These are phyloP conservation scores for Pteromalus puparum DNA, from an alignment of 1,140 invertebrate species.

Conservation along the genomic window DNA sequence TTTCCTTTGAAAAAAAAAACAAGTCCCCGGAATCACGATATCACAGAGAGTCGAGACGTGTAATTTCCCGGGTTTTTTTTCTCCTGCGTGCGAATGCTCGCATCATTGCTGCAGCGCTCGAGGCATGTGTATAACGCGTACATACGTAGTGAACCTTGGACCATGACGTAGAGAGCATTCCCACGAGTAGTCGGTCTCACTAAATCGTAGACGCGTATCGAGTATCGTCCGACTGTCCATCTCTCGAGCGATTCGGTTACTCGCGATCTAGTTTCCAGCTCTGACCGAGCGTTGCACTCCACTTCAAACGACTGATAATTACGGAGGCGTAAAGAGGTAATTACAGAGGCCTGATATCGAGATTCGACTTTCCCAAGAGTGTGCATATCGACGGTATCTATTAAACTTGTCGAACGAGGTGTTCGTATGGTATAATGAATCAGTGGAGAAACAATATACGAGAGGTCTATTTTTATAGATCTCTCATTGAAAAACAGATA, in stretches of 20 bases:
- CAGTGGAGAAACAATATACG: neutral
- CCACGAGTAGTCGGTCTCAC: conserved; percentile 34
- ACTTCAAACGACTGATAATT: conserved; percentile 21
- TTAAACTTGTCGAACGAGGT: too few relatives aligned
- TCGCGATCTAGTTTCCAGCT: conserved; percentile 4
- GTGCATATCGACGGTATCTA: too few relatives aligned
- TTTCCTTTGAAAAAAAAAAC: neutral
- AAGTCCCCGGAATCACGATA: neutral
- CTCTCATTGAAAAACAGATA: conserved; percentile 5
- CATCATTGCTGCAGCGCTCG: neutral
- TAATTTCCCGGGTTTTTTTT: neutral
- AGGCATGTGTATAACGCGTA: neutral
- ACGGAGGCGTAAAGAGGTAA: neutral
- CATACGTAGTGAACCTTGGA: neutral
- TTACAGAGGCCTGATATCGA: neutral
- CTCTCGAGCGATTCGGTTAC: conserved; percentile 27
- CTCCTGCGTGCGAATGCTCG: too few relatives aligned
- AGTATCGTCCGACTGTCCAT: conserved; percentile 6
- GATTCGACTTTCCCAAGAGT: too few relatives aligned
- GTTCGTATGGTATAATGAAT: neutral
- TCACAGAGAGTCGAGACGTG: neutral
- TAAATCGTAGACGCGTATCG: conserved; percentile 21
- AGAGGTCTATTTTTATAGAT: neutral
- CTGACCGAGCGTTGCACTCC: conserved; percentile 1
- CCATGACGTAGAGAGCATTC: neutral